phyloP scores from a whole-genome alignment of 2,797 vertebrate genomes.

The Psittacula derbiana region DNA sequence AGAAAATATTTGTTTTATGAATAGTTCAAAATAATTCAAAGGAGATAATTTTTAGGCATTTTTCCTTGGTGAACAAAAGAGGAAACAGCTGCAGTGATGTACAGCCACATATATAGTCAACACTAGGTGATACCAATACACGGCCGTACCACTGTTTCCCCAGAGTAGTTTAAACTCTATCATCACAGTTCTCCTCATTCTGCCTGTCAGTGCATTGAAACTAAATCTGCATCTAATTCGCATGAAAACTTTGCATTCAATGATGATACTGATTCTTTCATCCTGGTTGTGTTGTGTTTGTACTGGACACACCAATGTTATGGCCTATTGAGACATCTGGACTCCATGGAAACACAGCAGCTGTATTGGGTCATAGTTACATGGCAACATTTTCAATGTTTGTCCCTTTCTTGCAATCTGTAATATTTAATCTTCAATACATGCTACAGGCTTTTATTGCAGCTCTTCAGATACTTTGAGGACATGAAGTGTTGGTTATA shows the following conservation, averaged over 20 bases:
- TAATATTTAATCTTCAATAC: background rate
- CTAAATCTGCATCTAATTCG: background rate
- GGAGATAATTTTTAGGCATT: background rate
- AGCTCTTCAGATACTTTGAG: background rate
- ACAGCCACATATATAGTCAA: background rate
- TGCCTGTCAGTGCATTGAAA: background rate
- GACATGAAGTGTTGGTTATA: background rate
- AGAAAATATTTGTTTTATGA: background rate
- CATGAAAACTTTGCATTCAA: background rate
- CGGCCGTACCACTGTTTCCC: background rate
- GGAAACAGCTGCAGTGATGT: background rate
- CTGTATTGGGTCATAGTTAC: fast-evolving
- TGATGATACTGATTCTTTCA: background rate
- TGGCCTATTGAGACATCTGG: too few relatives aligned
- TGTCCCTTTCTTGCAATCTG: background rate
- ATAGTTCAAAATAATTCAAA: background rate
- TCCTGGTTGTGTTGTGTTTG: background rate
- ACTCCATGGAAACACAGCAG: background rate
- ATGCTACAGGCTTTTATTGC: background rate
- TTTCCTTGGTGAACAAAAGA: background rate
- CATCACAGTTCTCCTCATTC: background rate
- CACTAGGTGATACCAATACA: background rate
- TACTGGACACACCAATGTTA: background rate
- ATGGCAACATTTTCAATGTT: fast-evolving
- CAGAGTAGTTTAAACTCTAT: fast-evolving